phyloP scores from a whole-genome alignment of 2,113 vertebrate species.

The Halcyon senegalensis region DNA sequence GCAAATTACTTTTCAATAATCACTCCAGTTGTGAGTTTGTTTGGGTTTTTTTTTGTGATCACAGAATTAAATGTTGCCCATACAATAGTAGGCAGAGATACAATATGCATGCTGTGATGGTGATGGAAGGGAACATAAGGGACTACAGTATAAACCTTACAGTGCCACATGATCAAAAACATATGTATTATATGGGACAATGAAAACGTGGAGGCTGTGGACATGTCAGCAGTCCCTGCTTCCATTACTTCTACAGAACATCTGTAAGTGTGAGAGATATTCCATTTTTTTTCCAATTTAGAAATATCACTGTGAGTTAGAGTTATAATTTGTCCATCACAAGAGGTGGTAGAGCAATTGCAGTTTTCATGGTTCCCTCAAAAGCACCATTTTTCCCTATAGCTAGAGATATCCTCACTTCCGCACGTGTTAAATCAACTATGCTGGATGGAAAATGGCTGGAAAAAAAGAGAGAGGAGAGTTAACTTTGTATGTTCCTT shows the following conservation, averaged over 20 bases:
- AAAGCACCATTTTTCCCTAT: not conserved
- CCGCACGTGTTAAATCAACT: not conserved
- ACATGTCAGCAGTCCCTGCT: not conserved
- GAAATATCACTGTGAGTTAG: not conserved
- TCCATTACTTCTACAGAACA: not conserved
- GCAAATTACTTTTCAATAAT: not conserved
- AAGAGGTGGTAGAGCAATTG: not conserved
- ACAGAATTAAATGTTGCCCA: not conserved
- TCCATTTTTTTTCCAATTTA: not conserved
- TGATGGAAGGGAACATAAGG: not conserved
- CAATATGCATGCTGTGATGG: not conserved
- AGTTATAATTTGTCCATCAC: not conserved
- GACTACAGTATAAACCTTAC: not conserved
- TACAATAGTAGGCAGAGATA: not conserved
- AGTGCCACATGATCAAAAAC: not conserved
- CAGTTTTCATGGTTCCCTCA: not conserved
- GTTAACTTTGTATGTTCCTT: not conserved
- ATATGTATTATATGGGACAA: not conserved
- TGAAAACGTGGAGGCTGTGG: not conserved
- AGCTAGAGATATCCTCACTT: not conserved
- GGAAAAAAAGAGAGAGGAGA: not conserved
- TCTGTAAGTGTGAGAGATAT: not conserved
- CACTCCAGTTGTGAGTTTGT: not conserved
- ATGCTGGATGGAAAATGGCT: not conserved
- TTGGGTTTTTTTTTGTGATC: not conserved